Conservation (phyloP, 2,888 invertebrate genomes). For the Saturnia japonica region DNA sequence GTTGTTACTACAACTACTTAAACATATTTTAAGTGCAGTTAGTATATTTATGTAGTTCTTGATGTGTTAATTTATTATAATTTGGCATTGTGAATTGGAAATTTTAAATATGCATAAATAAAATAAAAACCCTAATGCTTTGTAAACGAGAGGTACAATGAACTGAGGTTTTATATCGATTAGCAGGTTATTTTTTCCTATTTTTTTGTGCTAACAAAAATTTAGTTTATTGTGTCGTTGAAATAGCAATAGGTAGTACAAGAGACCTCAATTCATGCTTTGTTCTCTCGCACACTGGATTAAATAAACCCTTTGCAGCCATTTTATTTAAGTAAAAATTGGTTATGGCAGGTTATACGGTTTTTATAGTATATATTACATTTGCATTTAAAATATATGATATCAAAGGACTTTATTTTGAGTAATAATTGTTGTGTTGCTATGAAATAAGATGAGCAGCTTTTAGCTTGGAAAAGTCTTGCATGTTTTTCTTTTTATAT, state of each 20-base stretch:
- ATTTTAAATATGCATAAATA: conserved; percentile 9
- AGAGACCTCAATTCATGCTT: neutral
- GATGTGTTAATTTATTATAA: conserved; percentile 16
- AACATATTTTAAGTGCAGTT: conserved; percentile 32
- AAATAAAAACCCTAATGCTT: neutral
- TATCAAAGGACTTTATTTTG: conserved; percentile 14
- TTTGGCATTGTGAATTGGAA: conserved; percentile 22
- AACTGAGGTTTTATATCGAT: conserved; percentile 2
- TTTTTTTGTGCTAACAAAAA: neutral
- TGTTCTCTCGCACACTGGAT: neutral
- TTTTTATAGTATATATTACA: neutral
- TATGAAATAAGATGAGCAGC: conserved; percentile 63
- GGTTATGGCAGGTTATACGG: neutral
- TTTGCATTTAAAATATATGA: neutral
- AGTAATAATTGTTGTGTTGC: conserved; percentile 45
- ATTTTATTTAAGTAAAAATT: neutral
- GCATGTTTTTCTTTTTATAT: conserved; percentile 53
- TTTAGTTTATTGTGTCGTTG: no score
- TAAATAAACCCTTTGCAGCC: conserved; percentile 12
- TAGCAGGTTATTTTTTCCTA: neutral
- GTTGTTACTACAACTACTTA: conserved; percentile 36
- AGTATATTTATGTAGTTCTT: conserved; percentile 42
- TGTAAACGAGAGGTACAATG: neutral
- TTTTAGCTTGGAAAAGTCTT: conserved; percentile 60
- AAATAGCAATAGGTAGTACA: neutral